Base-by-base conservation (phyloP, 2,888 invertebrate species). In the Agrochola macilenta region DNA sequence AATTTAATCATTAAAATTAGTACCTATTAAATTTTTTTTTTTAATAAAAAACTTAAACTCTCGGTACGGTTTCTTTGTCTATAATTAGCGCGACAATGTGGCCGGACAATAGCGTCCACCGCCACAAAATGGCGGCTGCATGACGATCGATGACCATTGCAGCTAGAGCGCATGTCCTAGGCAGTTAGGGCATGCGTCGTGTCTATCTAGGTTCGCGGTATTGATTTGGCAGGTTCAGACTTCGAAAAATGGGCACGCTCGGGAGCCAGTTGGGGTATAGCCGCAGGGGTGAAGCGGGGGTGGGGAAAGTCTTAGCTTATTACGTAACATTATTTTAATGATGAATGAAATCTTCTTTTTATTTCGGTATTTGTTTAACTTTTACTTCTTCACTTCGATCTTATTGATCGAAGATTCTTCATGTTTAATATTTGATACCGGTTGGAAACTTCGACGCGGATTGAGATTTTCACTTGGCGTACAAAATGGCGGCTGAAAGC, bases 151-250 rank as follows among this genome's bases (percentile, higher is more conserved):
- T 75, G 57, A 52, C 43, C 57, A 30, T 11, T 80, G 64, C 68
- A 75, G 52, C 17, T 72, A 80, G 58, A 17, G 75, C 84, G 84
- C 82, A 84, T 75, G 84, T 30, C 69, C 75, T 72, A 82, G 52
- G 9, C 2, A 26, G 7, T 26, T 35, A 79, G 73, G 49, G 12
- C 81, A 66, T 69, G 81, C 69, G 81, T 63, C 5, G 49, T 76
- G 35, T 5, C 54, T 65, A 72, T 61, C 26, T 61, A 1, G 17
- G 49, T 17, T 52, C 30, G 43, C 4, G 35, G 14, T 63, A 80
- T 79, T 79, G 80, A 79, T 79, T 63, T 58, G 20, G 46, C 52
- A 54, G 8, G 23, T 5, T 65, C 12, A 72, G 64, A 72, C 30
- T 69, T 57, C 9, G 26, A n/a, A 8, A 60, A 76, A 65, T 63